Conservation (phyloP, 2,888 invertebrate genomes). For the Taphrorychus bicolor region DNA sequence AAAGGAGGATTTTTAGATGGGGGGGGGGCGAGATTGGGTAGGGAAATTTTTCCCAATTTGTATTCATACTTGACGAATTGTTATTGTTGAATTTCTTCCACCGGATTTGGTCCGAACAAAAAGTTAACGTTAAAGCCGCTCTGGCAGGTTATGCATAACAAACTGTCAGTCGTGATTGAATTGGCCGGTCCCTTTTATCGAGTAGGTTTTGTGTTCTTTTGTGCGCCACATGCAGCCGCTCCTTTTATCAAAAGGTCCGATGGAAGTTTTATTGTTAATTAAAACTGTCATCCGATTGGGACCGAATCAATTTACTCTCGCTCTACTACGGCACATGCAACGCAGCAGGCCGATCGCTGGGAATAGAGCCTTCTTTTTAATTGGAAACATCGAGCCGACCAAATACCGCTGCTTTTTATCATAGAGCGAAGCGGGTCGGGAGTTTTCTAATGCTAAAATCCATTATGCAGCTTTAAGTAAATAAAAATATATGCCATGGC, state of each 20-base stretch:
- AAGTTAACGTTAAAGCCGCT: neutral
- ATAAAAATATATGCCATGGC: conserved; percentile 18
- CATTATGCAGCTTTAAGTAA: neutral
- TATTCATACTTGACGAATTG: neutral
- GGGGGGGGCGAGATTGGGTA: neutral
- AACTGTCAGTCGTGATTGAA: conserved; percentile 1
- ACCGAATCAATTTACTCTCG: conserved; percentile 3
- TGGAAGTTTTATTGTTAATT: conserved; percentile 13
- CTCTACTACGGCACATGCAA: neutral
- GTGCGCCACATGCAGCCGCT: neutral
- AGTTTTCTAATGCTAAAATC: neutral
- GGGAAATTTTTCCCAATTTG: neutral
- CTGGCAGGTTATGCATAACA: neutral
- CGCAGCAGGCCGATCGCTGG: neutral
- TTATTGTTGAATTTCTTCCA: neutral
- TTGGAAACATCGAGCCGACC: neutral
- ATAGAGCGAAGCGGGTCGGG: neutral
- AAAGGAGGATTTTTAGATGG: conserved; percentile 8
- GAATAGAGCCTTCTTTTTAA: neutral
- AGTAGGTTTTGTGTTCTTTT: neutral
- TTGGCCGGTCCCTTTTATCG: neutral
- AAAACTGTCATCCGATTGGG: conserved; percentile 6
- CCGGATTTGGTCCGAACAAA: neutral
- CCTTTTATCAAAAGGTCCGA: neutral
- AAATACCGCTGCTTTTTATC: neutral